These are phyloP conservation scores for Pseudocheirus occidentalis DNA, from an alignment of 2,797 vertebrate species.

Conservation along the genomic window DNA sequence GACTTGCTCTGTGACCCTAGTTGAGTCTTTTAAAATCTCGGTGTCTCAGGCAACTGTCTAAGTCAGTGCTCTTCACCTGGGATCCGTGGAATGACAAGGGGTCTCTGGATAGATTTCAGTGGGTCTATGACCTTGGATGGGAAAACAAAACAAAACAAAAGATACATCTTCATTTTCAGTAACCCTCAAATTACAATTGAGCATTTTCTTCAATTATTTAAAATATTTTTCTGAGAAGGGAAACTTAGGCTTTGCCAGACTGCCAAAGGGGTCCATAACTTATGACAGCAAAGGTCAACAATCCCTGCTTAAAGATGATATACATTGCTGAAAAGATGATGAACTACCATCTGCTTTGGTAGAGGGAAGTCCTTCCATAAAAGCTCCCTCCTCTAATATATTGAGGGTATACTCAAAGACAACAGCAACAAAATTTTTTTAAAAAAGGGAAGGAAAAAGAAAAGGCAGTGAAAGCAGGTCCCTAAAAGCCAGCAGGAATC, in stretches of 20 bases:
- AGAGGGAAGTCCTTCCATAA: background rate
- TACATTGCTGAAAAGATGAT: background rate
- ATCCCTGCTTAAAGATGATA: background rate
- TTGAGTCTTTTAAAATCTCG: background rate
- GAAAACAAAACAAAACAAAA: background rate
- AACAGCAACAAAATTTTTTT: background rate
- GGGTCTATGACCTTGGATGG: background rate
- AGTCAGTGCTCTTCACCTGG: background rate
- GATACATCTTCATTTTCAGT: background rate
- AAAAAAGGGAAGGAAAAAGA: background rate
- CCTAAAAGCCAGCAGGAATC: slow-evolving; percentile 42
- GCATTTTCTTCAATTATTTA: background rate
- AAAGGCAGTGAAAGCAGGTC: slow-evolving; percentile 25
- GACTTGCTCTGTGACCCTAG: background rate
- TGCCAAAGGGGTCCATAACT: background rate
- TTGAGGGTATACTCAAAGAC: background rate
- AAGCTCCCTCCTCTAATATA: background rate
- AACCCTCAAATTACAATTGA: background rate
- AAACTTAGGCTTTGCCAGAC: background rate
- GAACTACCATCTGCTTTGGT: background rate
- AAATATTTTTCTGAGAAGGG: background rate
- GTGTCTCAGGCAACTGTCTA: background rate
- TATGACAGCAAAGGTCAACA: background rate
- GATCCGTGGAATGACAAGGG: background rate
- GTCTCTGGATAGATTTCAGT: background rate